Evolutionary conservation across 2,888 invertebrate species (phyloP), one percentile per base, ranked within the genome.

Genomic region (Darwinula stevensoni): DNA sequence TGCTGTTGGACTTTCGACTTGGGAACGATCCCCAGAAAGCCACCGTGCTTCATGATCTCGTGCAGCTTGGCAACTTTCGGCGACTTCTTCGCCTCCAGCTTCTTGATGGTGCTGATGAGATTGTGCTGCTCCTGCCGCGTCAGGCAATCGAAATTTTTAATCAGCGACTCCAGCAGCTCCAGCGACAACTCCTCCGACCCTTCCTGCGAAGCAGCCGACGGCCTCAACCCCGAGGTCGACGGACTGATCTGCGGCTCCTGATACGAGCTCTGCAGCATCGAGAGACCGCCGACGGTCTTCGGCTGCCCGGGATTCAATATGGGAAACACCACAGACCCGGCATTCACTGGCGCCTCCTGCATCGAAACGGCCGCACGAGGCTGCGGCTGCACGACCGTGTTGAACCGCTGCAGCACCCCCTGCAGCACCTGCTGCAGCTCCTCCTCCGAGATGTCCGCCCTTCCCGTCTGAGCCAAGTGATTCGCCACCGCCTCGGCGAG

Each of bases 111-210:
- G 1, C 65, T 66, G 17, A 78, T 75, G 3, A 78, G 57, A 40
- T 70, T 68, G 45, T 73, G 70, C 43, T 78, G 76, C 46, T 78
- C 76, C 38, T 74, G 72, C 1, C 65, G 63, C 0, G 68, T 68
- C 11, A 78, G 49, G 42, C 74, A 72, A 46, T 72, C 73, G 41
- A 70, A 71, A 45, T 75, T 76, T 47, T 73, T 71, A 34, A 78
- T 47, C 2, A 76, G 50, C 0, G 71, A 67, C 45, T 75, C 72
- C 30, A 78, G 48, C 43, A 78, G 76, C 0, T 67, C 64, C 46
- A 78, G 74, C 0, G 73, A 72, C 5, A 78, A 52, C 13, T 38
- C 40, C 3, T 38, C 39, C 34, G 37, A 35, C 18, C 38, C 38
- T 15, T 34, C 34, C 6, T 28, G 18, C 6, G 17, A 17, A 12